phyloP scores from a whole-genome alignment of 2,797 vertebrate genomes.

The Pteropus rufus region DNA sequence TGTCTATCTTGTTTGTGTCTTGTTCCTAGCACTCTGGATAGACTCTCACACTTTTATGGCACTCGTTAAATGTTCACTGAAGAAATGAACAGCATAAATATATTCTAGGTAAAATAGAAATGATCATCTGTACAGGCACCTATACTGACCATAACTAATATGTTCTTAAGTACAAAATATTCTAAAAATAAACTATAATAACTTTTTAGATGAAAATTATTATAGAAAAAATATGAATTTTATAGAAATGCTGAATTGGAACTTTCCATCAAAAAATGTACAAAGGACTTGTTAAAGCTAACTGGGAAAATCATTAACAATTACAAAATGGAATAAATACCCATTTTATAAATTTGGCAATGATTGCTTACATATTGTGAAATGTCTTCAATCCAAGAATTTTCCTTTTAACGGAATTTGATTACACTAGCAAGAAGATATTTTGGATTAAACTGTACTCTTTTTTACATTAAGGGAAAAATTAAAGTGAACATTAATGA shows the following conservation, averaged over 20 bases:
- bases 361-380: background rate
- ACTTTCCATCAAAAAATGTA: background rate
- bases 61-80: background rate
- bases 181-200: slow-evolving; percentile 6
- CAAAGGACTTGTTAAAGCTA: background rate
- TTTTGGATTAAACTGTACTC: background rate
- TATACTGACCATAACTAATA: background rate
- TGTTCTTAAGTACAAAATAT: background rate
- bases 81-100: background rate
- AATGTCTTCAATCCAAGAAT: background rate
- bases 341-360: background rate
- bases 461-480: background rate
- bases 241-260: background rate
- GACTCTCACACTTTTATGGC: background rate
- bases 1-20: background rate
- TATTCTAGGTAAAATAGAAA: background rate
- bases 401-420: background rate
- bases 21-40: background rate
- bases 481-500: background rate
- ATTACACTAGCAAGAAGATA: slow-evolving; percentile 21
- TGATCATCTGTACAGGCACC: background rate
- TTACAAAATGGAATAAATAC: background rate
- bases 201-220: background rate
- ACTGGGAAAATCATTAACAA: background rate
- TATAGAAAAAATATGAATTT: background rate